Evolutionary conservation across 2,888 invertebrate species (phyloP).

Genomic region (Trichogramma dendrolimi): DNA sequence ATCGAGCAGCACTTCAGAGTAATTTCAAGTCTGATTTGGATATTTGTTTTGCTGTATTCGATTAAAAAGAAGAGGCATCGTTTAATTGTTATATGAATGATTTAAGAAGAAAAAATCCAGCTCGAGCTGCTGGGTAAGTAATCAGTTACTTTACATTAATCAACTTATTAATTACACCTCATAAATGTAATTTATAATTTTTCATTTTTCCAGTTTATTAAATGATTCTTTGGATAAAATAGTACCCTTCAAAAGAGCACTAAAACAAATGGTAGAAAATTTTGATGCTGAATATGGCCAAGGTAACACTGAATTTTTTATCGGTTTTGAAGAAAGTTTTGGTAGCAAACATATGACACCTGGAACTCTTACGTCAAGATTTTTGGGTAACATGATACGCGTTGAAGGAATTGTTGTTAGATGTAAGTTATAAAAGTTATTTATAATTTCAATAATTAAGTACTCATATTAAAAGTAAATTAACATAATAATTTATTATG

Average conservation of each 20-base stretch:
- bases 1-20: too few relatives aligned
- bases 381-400: conserved; percentile 89
- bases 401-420: conserved; percentile 97
- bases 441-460: not conserved
- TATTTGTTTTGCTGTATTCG: conserved; percentile 42
- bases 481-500: not conserved
- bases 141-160: not conserved
- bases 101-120: conserved; percentile 77
- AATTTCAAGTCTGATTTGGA: too few relatives aligned
- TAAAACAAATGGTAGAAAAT: conserved; percentile 82
- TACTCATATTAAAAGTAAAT: not conserved
- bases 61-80: conserved; percentile 75
- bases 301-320: conserved; percentile 77
- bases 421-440: conserved; percentile 53
- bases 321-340: conserved; percentile 96
- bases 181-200: conserved; percentile 1
- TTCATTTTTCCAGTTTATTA: conserved; percentile 58
- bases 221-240: conserved; percentile 89
- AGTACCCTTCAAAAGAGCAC: conserved; percentile 81
- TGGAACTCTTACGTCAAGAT: conserved; percentile 77
- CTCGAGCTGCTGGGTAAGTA: conserved; percentile 63
- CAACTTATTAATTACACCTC: not conserved
- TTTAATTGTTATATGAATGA: conserved; percentile 88
- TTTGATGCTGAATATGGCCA: conserved; percentile 81
- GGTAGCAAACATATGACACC: conserved; percentile 96